A percentile compares a stretch with the other conserved stretches of the same genome.
phyloP scores from a whole-genome alignment of 2,113 vertebrate genomes.

The Sphaerodactylus townsendi region DNA sequence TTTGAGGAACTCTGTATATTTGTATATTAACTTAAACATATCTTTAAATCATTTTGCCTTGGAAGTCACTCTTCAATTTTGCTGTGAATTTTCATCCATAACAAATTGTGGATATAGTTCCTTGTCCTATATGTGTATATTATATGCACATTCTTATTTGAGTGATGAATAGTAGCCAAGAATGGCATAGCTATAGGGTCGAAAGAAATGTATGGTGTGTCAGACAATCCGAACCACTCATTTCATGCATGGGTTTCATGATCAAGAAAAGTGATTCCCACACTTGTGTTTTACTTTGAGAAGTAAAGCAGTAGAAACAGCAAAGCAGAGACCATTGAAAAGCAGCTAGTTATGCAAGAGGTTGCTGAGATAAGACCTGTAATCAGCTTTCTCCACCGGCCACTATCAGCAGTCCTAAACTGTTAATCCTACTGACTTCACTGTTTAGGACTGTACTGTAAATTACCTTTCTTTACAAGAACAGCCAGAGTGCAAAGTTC shows the following conservation, averaged over 20 bases:
- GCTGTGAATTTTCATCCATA: background rate
- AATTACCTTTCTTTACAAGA: conserved; percentile 22
- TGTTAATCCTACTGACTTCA: too few relatives aligned
- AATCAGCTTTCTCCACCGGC: conserved; percentile 27
- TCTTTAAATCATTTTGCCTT: background rate
- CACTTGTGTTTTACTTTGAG: background rate
- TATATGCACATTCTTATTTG: background rate
- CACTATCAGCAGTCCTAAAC: conserved; percentile 10
- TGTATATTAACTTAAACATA: too few relatives aligned
- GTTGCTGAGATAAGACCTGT: conserved; percentile 32
- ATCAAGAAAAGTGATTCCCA: background rate
- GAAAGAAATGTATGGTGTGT: background rate
- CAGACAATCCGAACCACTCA: background rate
- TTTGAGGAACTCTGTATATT: too few relatives aligned
- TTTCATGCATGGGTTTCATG: background rate
- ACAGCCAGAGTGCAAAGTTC: background rate
- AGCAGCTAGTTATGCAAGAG: conserved; percentile 15
- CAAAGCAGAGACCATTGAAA: conserved; percentile 1
- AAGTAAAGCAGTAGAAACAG: conserved; percentile 12
- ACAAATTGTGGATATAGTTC: background rate
- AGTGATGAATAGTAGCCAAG: background rate
- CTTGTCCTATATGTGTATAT: background rate
- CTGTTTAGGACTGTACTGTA: background rate
- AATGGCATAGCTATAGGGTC: background rate
- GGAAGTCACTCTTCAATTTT: background rate